Evolutionary conservation across 2,113 vertebrate species (phyloP).

Genomic region (Hymenochirus boettgeri): DNA sequence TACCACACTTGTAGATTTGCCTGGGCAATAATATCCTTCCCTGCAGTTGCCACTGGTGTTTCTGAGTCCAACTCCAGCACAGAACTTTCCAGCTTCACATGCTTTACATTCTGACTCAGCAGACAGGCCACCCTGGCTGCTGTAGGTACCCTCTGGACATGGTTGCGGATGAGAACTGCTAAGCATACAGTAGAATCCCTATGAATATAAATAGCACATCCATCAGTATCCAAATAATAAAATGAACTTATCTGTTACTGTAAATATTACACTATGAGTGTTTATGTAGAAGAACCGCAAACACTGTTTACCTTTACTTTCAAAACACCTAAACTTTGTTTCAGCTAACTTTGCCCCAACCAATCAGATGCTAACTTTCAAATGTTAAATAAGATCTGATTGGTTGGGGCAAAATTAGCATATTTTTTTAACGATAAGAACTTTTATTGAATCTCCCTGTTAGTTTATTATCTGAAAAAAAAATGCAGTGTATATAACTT

Average conservation of each 20-base stretch:
- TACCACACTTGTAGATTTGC: slow-evolving; percentile 68
- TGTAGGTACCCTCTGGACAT: slow-evolving; percentile 74
- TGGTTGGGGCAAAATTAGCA: too few species aligned
- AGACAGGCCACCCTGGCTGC: slow-evolving; percentile 56
- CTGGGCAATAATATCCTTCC: slow-evolving; percentile 76
- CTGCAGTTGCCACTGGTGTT: slow-evolving; percentile 68
- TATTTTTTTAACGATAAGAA: too few species aligned
- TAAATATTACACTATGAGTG: too few species aligned
- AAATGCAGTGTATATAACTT: too few species aligned
- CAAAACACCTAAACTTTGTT: background rate
- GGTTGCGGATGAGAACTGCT: slow-evolving; percentile 66
- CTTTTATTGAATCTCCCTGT: too few species aligned
- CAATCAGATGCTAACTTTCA: too few species aligned
- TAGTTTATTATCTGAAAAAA: too few species aligned
- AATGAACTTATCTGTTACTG: too few species aligned
- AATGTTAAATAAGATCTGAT: too few species aligned
- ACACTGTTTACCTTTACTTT: background rate
- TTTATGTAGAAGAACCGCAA: background rate
- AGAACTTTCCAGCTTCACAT: slow-evolving; percentile 71
- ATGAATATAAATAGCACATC: slow-evolving; percentile 2
- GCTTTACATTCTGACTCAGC: slow-evolving; percentile 58
- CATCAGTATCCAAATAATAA: too few species aligned
- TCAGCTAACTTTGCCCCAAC: background rate
- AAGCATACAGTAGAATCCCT: slow-evolving; percentile 75
- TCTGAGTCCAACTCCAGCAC: slow-evolving; percentile 61